Base-by-base conservation (phyloP, 1,140 invertebrate species). In the Neelides sp. region DNA sequence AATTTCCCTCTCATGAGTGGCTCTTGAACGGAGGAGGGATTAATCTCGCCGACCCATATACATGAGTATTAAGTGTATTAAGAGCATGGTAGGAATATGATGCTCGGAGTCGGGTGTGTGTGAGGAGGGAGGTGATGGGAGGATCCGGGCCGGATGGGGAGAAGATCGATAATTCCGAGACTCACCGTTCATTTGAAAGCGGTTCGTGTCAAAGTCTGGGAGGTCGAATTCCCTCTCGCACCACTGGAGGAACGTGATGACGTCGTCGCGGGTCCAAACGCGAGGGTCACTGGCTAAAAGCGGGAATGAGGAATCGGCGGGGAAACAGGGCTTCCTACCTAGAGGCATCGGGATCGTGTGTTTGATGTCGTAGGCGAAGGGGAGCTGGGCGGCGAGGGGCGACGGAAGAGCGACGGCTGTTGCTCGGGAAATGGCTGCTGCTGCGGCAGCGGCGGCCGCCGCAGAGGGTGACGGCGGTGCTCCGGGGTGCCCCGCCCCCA, bases 131-230 rank as follows among this genome's bases (percentile, higher is more conserved):
- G 7, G 28, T 32, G 28, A 32, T 32, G 28, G 7, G 28, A 17
- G 13, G 4, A 19, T 23, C 27, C 27, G 7, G 13, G 8, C 7
- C 42, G n/a, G n/a, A n/a, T n/a, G n/a, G n/a, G n/a, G 17, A n/a
- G 8, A 10, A 15, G 30, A 34, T 34, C 8, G 8, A 34, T 34
- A 15, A 34, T 4, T 30, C 19, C 13, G 52, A 19, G 49, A 64
- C 69, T 75, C 73, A 79, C 91, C 92, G 68, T 96, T 96, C 88
- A 96, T 93, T 72, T 92, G 88, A 68, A 96, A 94, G 70, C 88
- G 79, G 62, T 93, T 88, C 75, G 88, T 82, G 64, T 93, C 85
- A 62, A 95, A 83, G 49, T 81, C 77, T 15, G 89, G 87, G 46
- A 96, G 70, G 64, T 93, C 89, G 65, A 90, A 95, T 69, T 94